These are phyloP conservation scores for Morpho helenor DNA, from an alignment of 2,888 invertebrate species.

Conservation along the genomic window DNA sequence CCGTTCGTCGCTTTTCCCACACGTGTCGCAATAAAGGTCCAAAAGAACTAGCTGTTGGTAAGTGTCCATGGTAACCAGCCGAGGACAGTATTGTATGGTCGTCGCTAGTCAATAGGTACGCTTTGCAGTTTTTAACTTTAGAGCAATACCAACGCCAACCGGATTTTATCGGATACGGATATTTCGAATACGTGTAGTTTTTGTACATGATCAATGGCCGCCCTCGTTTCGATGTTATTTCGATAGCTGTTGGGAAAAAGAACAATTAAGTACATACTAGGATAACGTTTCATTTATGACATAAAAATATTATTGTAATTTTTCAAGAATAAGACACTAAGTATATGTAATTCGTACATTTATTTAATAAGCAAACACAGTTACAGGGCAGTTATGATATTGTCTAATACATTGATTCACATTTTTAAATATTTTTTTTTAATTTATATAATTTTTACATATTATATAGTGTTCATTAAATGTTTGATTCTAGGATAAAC, in stretches of 20 bases:
- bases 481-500: no score
- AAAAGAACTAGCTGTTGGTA: constrained; percentile 18
- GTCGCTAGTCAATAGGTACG: constrained; percentile 44
- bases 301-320: no score
- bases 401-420: no score
- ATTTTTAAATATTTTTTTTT: no score
- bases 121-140: constrained; percentile 52
- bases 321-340: no score
- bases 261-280: background rate
- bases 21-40: background rate
- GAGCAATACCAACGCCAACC: constrained; percentile 66
- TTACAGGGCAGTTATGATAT: no score
- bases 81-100: constrained; percentile 39
- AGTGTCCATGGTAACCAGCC: constrained; percentile 44
- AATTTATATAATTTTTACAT: no score
- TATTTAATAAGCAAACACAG: no score
- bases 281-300: no score
- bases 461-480: no score
- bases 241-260: constrained; percentile 34
- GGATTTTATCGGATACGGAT: constrained; percentile 45
- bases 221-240: constrained; percentile 47
- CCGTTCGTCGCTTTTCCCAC: background rate
- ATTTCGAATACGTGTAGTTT: constrained; percentile 53
- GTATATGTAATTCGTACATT: no score
- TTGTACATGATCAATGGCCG: constrained; percentile 48